Evolutionary conservation across 2,888 invertebrate species (phyloP), one percentile per base, ranked within the genome.

Genomic region (Andricus quercusramuli): DNA sequence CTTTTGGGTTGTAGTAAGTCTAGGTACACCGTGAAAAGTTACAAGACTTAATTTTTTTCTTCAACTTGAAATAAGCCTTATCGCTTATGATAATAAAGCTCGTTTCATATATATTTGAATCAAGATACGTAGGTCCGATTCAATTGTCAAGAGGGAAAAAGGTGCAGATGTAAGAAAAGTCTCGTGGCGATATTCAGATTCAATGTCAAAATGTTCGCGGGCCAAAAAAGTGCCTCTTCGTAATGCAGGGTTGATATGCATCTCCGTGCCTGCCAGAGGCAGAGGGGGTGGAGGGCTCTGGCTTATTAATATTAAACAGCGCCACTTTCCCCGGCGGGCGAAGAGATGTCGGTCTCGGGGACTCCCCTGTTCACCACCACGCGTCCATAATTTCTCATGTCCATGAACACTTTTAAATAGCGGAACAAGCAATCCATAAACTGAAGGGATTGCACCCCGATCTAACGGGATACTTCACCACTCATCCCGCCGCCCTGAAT

Each of bases 291-390:
- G 90, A 88, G 80, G 82, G 77, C 84, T 85, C 85, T 79, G 86
- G 91, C 91, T 91, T 91, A 91, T 91, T 91, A 91, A 91, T 91
- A 91, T 91, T 91, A 91, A 91, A 91, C 91, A 90, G 89, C 86
- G 84, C 87, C 88, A 88, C 89, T 90, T 89, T 89, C 85, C 81
- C 82, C 84, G 82, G 79, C 82, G 83, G 78, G 47, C 67, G 41
- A 78, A 47, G 66, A 51, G 78, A 78, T 66, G 78, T 78, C 78
- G 78, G 17, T 37, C 66, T 64, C 11, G 41, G 64, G 47, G 64
- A 32, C 41, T 77, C 62, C 77, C 64, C 64, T 47, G 17, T 47
- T 25, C 62, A 41, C 64, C 17, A 77, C 32, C 25, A 64, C 41
- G 62, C 77, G 62, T 25, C 41, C 64, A 77, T 77, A 77, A 77